Base-by-base conservation (phyloP, 1,140 invertebrate species). In the Drosophila baimaii region DNA sequence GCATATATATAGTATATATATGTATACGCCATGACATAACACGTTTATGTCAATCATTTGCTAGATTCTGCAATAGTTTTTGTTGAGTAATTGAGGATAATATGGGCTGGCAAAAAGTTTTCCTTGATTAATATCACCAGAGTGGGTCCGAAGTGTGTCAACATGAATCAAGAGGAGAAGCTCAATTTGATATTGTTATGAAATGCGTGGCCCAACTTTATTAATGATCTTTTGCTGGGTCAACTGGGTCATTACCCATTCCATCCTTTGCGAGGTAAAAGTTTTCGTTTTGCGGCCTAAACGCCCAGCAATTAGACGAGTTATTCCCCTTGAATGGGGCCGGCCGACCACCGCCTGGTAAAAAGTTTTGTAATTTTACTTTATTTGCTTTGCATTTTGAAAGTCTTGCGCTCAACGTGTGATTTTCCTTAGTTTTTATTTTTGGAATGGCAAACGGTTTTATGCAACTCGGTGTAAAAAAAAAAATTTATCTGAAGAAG, bases 1-100 rank as follows among this genome's bases (percentile, higher is more conserved):
- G 23, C 17, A 23, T 19, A 54, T 49, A 37, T 37, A 6, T n/a
- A n/a, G 5, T 15, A 35, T 35, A 25, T n/a, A 7, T 33, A 23
- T 33, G n/a, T n/a, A 23, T 39, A 43, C 35, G 15, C 47, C 49
- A 39, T 80, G 71, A 77, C 64, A 79, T 70, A 79, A 83, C 80
- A 72, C 69, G 70, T 76, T 83, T 55, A 59, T 78, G 80, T 83
- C 65, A 63, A 79, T 79, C 80, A 79, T 41, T 79, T 62, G 59
- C 57, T 55, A 55, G 52, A 71, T 79, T 83, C 65, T 46, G 71
- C 64, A 79, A 79, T 44, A 74, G 33, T 59, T 81, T 63, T 68
- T 68, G 58, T 68, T 68, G 33, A 52, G 61, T 52, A 25, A 64
- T 52, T 55, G 37, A 51, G 33, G 21, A 66, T 52, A 55, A 70